phyloP scores from a whole-genome alignment of 2,888 invertebrate species.

The Chymomyza amoena region DNA sequence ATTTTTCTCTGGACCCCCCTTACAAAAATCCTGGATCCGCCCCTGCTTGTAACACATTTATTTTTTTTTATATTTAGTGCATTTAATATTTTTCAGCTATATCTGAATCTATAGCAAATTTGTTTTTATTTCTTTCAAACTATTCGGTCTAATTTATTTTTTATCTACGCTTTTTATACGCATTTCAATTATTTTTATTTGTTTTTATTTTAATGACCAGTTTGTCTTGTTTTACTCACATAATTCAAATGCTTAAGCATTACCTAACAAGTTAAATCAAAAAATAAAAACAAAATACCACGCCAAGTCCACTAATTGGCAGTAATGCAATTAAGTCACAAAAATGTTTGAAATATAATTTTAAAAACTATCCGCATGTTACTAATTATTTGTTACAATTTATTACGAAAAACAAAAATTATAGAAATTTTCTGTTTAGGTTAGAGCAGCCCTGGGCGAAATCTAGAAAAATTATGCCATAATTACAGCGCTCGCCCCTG shows the following conservation, averaged over 20 bases:
- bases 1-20: too few species aligned
- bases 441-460: background rate
- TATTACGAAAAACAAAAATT: background rate
- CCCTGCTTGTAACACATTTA: too few species aligned
- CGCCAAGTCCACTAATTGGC: background rate
- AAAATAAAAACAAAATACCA: background rate
- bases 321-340: background rate
- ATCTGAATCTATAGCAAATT: background rate
- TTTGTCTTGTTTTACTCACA: background rate
- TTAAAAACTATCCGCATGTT: background rate
- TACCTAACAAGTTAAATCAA: background rate
- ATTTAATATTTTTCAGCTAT: too few species aligned
- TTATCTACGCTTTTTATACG: background rate
- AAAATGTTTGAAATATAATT: background rate
- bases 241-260: background rate
- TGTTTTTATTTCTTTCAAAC: background rate
- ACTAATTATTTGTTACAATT: background rate
- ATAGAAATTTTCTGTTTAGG: background rate
- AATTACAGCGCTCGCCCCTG: background rate
- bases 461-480: background rate
- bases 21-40: too few species aligned
- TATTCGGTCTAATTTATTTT: background rate
- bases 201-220: background rate
- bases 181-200: background rate
- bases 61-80: too few species aligned